Percentiles rank a stretch among this genome's conserved stretches.
phyloP scores from a whole-genome alignment of 2,888 invertebrate species.

The Chalcosyrphus nemorum region DNA sequence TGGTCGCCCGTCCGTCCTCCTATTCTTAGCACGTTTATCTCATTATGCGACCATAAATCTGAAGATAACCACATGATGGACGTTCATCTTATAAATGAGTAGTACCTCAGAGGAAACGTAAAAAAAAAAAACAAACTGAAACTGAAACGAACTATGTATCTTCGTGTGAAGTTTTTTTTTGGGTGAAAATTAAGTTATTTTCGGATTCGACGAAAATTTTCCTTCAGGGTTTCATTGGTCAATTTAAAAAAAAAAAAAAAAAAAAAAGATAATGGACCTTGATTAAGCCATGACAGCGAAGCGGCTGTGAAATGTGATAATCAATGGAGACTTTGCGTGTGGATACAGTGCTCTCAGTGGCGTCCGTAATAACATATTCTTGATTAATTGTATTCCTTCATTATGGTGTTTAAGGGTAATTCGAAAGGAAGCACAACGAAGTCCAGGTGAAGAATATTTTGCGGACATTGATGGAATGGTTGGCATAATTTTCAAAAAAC shows the following conservation, averaged over 20 bases:
- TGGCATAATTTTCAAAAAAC: too few species aligned
- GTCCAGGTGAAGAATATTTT: neutral
- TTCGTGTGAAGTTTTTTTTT: constrained; percentile 37
- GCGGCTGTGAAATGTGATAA: constrained; percentile 28
- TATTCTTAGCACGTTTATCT: constrained; percentile 50
- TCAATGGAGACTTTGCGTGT: constrained; percentile 17
- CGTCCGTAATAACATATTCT: constrained; percentile 8
- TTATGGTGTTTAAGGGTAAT: constrained; percentile 27
- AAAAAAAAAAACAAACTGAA: neutral
- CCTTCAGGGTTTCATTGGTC: constrained; percentile 1
- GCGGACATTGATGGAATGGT: too few species aligned
- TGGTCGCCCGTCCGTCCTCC: too few species aligned
- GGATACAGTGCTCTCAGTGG: neutral
- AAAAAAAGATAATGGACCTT: constrained; percentile 34
- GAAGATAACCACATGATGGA: constrained; percentile 55
- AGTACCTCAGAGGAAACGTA: constrained; percentile 15
- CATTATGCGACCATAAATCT: constrained; percentile 54
- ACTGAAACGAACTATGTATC: neutral
- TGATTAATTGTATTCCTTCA: constrained; percentile 49
- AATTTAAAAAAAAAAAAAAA: too few species aligned
- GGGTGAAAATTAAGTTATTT: constrained; percentile 19
- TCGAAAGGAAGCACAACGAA: neutral
- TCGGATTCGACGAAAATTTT: neutral
- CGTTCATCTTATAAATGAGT: constrained; percentile 31
- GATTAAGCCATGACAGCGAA: constrained; percentile 15